Evolutionary conservation across 2,888 invertebrate species (phyloP).

Genomic region (Ophioninae sp.): DNA sequence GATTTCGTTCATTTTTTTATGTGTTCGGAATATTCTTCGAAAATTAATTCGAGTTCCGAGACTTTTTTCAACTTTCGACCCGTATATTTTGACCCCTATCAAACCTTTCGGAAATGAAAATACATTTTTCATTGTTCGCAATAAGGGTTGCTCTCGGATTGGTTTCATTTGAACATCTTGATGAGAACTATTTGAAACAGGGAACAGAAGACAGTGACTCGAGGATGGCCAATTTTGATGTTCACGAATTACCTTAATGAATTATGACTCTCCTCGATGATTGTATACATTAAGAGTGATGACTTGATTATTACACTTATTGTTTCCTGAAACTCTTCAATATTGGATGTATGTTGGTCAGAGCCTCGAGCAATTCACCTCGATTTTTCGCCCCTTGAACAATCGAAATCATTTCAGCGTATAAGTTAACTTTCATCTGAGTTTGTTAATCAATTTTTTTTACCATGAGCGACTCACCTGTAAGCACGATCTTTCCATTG

Average conservation of each 20-base stretch:
- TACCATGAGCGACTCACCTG: slow-evolving; percentile 81
- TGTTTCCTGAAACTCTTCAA: slow-evolving; percentile 95
- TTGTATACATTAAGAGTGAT: slow-evolving; percentile 2
- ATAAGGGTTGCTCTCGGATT: no score
- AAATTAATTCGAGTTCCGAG: no score
- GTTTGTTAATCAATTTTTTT: background rate
- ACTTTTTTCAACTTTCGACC: no score
- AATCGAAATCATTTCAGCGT: background rate
- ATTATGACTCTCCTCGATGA: background rate
- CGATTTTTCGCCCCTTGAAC: slow-evolving; percentile 94
- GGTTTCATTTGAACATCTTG: no score
- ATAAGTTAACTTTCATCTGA: background rate
- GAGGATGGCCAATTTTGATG: background rate
- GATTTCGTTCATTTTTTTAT: no score
- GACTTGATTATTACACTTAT: slow-evolving; percentile 73
- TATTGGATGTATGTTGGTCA: slow-evolving; percentile 97
- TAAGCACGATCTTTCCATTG: slow-evolving; percentile 99
- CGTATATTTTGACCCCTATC: no score
- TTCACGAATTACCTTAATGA: background rate
- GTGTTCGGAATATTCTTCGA: no score
- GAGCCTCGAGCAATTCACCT: slow-evolving; percentile 94
- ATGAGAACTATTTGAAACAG: background rate
- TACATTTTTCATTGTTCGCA: no score
- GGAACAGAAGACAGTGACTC: background rate
- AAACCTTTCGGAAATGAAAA: no score